Base-by-base conservation (phyloP, 1,140 invertebrate species). In the Dendroctonus ponderosae region DNA sequence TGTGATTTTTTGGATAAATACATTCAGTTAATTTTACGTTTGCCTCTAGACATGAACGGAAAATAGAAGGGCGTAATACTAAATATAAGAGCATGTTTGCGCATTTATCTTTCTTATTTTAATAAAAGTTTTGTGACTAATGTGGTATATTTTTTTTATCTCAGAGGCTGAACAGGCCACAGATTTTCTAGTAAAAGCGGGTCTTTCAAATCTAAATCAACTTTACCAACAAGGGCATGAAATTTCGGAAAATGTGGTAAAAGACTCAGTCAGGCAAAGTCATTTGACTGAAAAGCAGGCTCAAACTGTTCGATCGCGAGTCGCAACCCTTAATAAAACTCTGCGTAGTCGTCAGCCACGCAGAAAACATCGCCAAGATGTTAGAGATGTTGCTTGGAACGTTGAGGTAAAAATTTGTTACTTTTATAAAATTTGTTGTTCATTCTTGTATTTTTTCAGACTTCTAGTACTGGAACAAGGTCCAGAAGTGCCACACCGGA, bases 401-500 rank as follows among this genome's bases (percentile, higher is more conserved):
- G 81, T 89, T 59, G 90, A 91, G 83, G 89, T 88, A 78, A 79
- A 74, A 12, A 60, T 11, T 49, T 38, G 9, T 58, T 44, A 9
- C n/a, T 14, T 42, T 15, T 44, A 59, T 7, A 42, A 12, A 59
- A 65, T 69, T 59, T 50, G 49, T 40, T 11, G 12, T 40, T 56
- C 50, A n/a, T 5, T 48, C 5, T 5, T 8, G 14, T 52, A 52
- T 15, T 54, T 70, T 70, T 70, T 49, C 49, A 74, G 87, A 84
- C 82, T 61, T 87, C 84, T 0, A 89, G 87, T 76, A 88, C 85
- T 41, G 87, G 87, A 39, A 87, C 90, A 51, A 81, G 91, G 78
- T 93, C 91, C 64, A 86, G 91, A 51, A 92, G 90, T 76, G 91
- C 91, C 54, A 93, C 91, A n/a, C 91, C 91, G 49, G 91, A 94